Evolutionary conservation across 2,113 vertebrate genomes (phyloP), one percentile per base, ranked within the genome.

Genomic region (Neogale vison): DNA sequence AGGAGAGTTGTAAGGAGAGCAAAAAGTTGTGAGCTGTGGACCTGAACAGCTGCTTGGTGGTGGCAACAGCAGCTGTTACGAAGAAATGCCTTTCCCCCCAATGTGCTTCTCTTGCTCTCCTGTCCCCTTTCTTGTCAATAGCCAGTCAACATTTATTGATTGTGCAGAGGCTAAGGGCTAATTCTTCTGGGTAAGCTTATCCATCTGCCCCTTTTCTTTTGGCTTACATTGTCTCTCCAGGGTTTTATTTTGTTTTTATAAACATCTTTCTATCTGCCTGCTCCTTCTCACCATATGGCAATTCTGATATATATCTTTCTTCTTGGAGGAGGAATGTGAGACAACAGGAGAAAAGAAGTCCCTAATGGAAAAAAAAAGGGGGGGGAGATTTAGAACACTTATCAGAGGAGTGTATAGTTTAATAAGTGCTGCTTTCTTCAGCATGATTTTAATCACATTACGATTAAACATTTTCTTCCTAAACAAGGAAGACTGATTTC

Each of bases 101-200:
- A 74, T 82, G 92, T 79, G 88, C 94, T 93, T 85, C 83, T 81
- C 17, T 23, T 52, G 88, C 95, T 98, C 93, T 96, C 90, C 29
- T 74, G 81, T 90, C 97, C 95, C 88, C 36, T 93, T 72, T 59
- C 88, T 96, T 97, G 95, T 97, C 97, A 96, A 98, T 97, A 97
- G 81, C 76, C 90, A 97, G 90, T 97, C 97, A 98, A 96, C 96
- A 91, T 95, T 97, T 97, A 96, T 96, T 97, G 96, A 97, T 95
- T 97, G 94, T 96, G 52, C 84, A 97, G 96, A 97, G 92, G 93
- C 96, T 91, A 85, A 93, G 96, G 81, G 95, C 76, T 92, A 82
- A 76, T 83, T 96, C 95, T 93, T 93, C 57, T 95, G 89, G 39
- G 45, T 59, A 61, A 79, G 63, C 63, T 94, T 82, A 88, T 89